Percentiles rank a stretch among this genome's conserved stretches.
Evolutionary conservation across 2,113 vertebrate species (phyloP).

Genomic region (Dasyurus viverrinus): DNA sequence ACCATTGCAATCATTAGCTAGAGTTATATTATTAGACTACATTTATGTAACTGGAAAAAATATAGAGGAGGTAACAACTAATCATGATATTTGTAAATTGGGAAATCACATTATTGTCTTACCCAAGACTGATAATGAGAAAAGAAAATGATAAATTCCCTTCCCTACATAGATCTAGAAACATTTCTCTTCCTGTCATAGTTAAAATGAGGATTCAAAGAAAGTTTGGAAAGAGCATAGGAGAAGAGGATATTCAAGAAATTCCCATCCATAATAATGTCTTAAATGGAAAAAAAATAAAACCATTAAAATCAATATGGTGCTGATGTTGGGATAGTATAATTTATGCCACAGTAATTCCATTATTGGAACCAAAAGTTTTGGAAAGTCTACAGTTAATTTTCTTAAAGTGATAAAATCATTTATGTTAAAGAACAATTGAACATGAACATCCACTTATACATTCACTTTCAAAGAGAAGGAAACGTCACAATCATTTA

Average conservation of each 20-base stretch:
- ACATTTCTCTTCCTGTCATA: accelerated
- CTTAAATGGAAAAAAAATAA: neutral
- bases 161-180: neutral
- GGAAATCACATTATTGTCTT: no score
- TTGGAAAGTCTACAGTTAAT: neutral
- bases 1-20: no score
- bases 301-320: neutral
- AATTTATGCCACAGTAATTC: neutral
- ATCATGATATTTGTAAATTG: no score
- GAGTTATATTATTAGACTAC: no score
- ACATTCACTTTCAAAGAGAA: neutral
- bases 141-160: neutral
- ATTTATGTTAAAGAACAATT: neutral
- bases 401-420: neutral
- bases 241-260: neutral
- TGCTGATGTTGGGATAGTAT: neutral
- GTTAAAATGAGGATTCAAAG: neutral
- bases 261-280: neutral
- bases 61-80: no score
- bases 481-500: neutral
- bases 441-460: neutral
- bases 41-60: no score
- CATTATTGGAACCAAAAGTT: neutral
- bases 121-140: neutral
- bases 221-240: neutral